Percentiles rank a stretch among this genome's conserved stretches.
These are phyloP conservation scores for Perithous albicinctus DNA, from an alignment of 2,888 invertebrate genomes.

Conservation along the genomic window DNA sequence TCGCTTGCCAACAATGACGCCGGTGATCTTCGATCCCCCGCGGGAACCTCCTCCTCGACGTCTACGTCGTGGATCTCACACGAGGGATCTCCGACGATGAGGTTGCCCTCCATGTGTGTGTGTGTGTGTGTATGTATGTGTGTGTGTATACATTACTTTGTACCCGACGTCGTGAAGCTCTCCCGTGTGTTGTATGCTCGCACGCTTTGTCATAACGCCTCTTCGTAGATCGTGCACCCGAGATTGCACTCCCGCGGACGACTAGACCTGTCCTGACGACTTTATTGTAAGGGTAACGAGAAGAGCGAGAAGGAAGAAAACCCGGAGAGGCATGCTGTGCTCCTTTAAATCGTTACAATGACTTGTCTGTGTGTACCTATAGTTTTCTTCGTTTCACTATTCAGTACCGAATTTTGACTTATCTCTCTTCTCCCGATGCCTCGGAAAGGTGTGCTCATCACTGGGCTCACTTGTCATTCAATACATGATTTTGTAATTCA, in stretches of 20 bases:
- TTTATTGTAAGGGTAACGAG: conserved; percentile 69
- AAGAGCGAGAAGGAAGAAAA: conserved; percentile 17
- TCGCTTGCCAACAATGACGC: conserved; percentile 70
- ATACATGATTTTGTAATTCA: conserved; percentile 59
- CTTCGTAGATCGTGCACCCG: conserved; percentile 69
- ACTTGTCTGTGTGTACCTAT: background rate
- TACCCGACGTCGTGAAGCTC: conserved; percentile 22
- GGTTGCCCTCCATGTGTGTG: too few relatives aligned
- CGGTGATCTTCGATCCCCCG: conserved; percentile 73
- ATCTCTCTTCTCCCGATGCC: conserved; percentile 15
- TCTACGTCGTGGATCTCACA: conserved; percentile 50
- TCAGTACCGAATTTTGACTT: background rate
- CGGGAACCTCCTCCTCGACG: conserved; percentile 50
- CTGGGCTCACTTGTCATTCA: conserved; percentile 41
- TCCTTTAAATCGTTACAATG: conserved; percentile 9
- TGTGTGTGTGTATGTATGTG: background rate
- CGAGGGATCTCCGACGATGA: conserved; percentile 49
- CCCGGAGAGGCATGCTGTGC: background rate
- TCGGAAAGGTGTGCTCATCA: conserved; percentile 42
- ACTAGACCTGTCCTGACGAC: conserved; percentile 63
- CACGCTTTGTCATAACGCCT: conserved; percentile 71
- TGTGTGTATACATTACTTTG: background rate
- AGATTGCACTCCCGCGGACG: conserved; percentile 65
- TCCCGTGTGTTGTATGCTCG: conserved; percentile 55
- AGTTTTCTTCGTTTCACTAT: background rate